Evolutionary conservation across 2,797 vertebrate species (phyloP), one percentile per base, ranked within the genome.

Genomic region (Danionella dracula): DNA sequence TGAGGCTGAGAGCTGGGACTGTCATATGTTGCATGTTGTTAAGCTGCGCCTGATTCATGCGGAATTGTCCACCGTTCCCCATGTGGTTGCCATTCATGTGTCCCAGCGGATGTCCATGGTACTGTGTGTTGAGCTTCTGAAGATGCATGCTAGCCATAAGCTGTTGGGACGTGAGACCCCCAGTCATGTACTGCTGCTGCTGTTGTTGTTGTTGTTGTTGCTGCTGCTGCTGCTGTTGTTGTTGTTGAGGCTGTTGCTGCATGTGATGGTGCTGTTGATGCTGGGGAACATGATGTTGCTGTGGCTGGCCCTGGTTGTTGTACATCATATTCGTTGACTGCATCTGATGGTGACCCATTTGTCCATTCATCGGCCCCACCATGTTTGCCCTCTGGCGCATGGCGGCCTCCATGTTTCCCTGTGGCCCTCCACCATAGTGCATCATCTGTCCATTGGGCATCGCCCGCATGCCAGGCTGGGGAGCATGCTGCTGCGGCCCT

Each of bases 141-240:
- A 96, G 86, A 74, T 98, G 95, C 89, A 95, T 93, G 84, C 91
- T 93, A n/a, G 94, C 90, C 86, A 94, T 92, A 2, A 94, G 89
- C 78, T 95, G 92, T 74, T 92, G 93, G 9, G 90, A 87, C 4
- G 81, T 87, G 5, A 90, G 74, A 17, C 75, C 79, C 53, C 85
- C 80, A 0, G 81, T 82, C 80, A 92, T 86, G 74, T 91, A 91
- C 83, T 91, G 87, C n/a, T 83, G 84, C 8, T 84, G 83, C 1
- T 81, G 80, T 29, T 63, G 73, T 4, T 72, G 75, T 12, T 76
- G 75, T 1, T 60, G 64, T 4, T 74, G 73, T 0, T 73, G 75
- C 2, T 80, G 84, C 8, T 79, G 81, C 4, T 75, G 87, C 15
- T 81, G 87, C 60, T 78, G 87, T 59, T 72, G 86, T 73, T 76